Percentiles rank a stretch among this genome's conserved stretches.
These are phyloP conservation scores for Apoda limacodes DNA, from an alignment of 2,888 invertebrate species.

Conservation along the genomic window DNA sequence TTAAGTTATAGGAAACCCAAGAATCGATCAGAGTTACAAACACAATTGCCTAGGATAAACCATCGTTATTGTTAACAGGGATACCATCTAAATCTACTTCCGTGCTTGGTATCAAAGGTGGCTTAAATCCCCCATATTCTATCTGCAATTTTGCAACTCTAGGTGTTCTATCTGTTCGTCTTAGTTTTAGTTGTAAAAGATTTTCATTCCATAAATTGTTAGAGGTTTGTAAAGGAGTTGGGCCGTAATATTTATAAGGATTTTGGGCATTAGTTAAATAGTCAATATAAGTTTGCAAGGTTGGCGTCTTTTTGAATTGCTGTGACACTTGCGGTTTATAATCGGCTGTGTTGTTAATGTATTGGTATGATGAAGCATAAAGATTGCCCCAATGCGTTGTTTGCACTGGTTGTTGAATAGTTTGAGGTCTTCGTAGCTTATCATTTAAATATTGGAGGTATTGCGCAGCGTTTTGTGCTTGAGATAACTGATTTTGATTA, in stretches of 20 bases:
- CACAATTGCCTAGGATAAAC: slow-evolving; percentile 14
- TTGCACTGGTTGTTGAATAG: slow-evolving; percentile 22
- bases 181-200: slow-evolving; percentile 53
- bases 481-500: slow-evolving; percentile 7
- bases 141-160: slow-evolving; percentile 68
- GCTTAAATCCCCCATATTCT: slow-evolving; percentile 86
- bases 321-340: slow-evolving; percentile 11
- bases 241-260: slow-evolving; percentile 55
- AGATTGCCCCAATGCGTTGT: slow-evolving; percentile 46
- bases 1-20: too few species aligned
- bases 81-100: slow-evolving; percentile 81
- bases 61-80: slow-evolving; percentile 62
- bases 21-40: too few species aligned
- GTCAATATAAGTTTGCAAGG: slow-evolving; percentile 27
- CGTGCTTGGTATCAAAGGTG: slow-evolving; percentile 83
- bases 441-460: slow-evolving; percentile 19
- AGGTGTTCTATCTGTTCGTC: slow-evolving; percentile 69
- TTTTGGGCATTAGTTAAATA: slow-evolving; percentile 29
- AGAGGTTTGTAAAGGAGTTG: slow-evolving; percentile 49
- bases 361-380: slow-evolving; percentile 49
- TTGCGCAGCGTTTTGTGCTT: slow-evolving; percentile 7
- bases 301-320: slow-evolving; percentile 21
- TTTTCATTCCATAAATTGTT: slow-evolving; percentile 35
- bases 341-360: slow-evolving; percentile 34
- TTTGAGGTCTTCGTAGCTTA: slow-evolving; percentile 22